Base-by-base conservation (phyloP, 64 coral and sea anemone species). In the Cladopsammia gracilis region DNA sequence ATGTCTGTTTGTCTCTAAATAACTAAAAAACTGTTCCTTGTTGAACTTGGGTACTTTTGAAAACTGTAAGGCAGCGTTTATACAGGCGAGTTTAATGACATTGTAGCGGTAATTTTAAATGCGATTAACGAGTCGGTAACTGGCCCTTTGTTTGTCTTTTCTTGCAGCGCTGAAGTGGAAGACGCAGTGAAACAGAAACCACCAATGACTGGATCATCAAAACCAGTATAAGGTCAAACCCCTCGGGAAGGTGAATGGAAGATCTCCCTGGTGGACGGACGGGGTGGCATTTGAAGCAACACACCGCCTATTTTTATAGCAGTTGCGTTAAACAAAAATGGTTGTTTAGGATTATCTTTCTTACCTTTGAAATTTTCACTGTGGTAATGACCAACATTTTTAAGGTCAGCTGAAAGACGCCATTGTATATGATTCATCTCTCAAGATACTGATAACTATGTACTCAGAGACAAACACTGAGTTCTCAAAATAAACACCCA, bases 401-500 rank as follows among this genome's bases (percentile, higher is more conserved):
- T 61, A 44, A 26, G 77, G 77, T 80, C 76, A 45, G 3, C 5
- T 3, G n/a, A 48, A 48, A 4, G 6, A 52, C n/a, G 22, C n/a
- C 10, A 25, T 61, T 7, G 18, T 5, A 80, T 7, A 15, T 44
- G 57, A 80, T 80, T 80, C 77, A 61, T 7, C 26, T 61, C 3
- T 59, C 77, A 19, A 18, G 56, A 61, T 80, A 46, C 77, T 61
- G 72, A 48, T 45, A 50, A 75, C 48, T 75, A 10, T 49, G 48
- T 46, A 75, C 34, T 34, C 34, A 34, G 22, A 72, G 3, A 10
- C 70, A 3, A 75, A 48, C 5, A 75, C 45, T 50, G 77, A 61
- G 25, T 80, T 80, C 77, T 60, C 57, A 62, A 18, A 80, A 80
- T 80, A 80, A 80, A 80, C 24, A 18, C 25, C 67, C 67, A 70